Percentiles rank a stretch among this genome's conserved stretches.
Evolutionary conservation across 2,113 vertebrate species (phyloP).

Genomic region (Pica pica): DNA sequence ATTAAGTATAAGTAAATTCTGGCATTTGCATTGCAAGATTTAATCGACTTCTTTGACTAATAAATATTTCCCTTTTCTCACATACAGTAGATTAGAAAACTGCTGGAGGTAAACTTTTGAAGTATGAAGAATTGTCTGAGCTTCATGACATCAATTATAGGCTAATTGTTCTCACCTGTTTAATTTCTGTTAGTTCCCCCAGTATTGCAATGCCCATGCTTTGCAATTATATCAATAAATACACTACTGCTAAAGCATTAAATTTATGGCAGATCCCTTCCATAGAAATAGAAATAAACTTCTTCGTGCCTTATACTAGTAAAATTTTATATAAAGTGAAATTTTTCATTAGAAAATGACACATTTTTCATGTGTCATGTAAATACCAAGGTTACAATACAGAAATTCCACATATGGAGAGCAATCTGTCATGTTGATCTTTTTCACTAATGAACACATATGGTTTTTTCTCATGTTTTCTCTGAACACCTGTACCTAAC

Average conservation of each 20-base stretch:
- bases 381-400: not conserved
- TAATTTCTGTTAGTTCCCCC: not conserved
- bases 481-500: conserved; percentile 37
- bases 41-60: conserved; percentile 7
- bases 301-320: not conserved
- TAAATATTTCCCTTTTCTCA: conserved; percentile 31
- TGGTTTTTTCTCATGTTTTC: conserved; percentile 25
- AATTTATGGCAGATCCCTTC: not conserved
- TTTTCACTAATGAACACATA: conserved; percentile 55
- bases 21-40: conserved; percentile 32
- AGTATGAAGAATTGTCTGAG: not conserved
- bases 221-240: not conserved
- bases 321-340: not conserved
- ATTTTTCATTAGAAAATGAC: conserved; percentile 17
- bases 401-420: conserved; percentile 40
- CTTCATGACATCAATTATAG: not conserved
- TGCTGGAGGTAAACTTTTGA: not conserved
- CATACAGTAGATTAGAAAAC: not conserved
- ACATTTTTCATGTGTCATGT: not conserved
- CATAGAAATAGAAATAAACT: not conserved
- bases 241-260: not conserved
- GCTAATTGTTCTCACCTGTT: not conserved
- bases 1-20: conserved; percentile 38
- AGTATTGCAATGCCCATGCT: not conserved
- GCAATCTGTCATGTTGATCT: conserved; percentile 51